These are phyloP conservation scores for Halesus radiatus DNA, from an alignment of 1,140 invertebrate genomes.

Conservation along the genomic window DNA sequence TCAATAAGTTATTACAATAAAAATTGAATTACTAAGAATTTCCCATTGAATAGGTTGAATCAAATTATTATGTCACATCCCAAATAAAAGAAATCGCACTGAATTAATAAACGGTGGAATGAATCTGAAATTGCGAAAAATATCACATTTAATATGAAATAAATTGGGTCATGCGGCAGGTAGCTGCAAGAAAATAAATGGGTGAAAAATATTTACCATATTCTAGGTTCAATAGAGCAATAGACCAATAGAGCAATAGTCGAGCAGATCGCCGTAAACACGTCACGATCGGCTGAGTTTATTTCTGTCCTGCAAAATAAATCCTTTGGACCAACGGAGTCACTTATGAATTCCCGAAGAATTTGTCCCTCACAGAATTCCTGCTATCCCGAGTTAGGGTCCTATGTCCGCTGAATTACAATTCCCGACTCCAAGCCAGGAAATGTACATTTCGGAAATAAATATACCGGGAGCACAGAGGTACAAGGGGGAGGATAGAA, in stretches of 20 bases:
- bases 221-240: neutral
- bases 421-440: neutral
- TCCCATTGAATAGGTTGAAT: too few relatives aligned
- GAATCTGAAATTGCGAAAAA: too few relatives aligned
- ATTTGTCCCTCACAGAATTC: conserved; percentile 33
- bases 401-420: conserved; percentile 24
- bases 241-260: neutral
- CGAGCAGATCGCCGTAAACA: conserved; percentile 11
- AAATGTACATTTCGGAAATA: neutral
- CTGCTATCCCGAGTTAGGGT: conserved; percentile 18
- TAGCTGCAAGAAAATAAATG: neutral
- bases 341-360: conserved; percentile 37
- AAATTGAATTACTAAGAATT: too few relatives aligned
- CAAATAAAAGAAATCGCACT: too few relatives aligned
- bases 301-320: conserved; percentile 30
- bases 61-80: too few relatives aligned
- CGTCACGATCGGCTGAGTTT: conserved; percentile 25
- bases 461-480: neutral
- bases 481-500: too few relatives aligned
- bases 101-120: too few relatives aligned
- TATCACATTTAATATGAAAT: too few relatives aligned
- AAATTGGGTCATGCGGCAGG: too few relatives aligned
- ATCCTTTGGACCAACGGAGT: conserved; percentile 19
- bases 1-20: too few relatives aligned
- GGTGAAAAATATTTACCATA: neutral